Conservation (phyloP, 2,888 invertebrate species). For the Platycnemis pennipes region DNA sequence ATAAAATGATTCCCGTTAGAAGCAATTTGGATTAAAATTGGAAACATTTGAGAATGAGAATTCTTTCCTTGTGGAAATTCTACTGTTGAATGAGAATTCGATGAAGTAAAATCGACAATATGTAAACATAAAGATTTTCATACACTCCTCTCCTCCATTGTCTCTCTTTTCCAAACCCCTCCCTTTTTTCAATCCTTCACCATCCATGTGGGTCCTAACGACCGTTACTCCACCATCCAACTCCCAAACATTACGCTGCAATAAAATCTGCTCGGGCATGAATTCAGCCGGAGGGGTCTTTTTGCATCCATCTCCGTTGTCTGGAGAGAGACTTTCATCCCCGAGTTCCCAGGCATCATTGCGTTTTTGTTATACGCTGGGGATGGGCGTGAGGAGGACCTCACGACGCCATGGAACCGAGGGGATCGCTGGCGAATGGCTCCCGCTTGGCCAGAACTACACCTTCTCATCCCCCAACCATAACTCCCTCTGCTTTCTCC, state of each 20-base stretch:
- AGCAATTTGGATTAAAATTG: no score
- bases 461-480: no score
- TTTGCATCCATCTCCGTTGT: neutral
- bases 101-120: no score
- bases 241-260: constrained; percentile 2
- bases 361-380: neutral
- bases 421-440: no score
- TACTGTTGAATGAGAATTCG: no score
- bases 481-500: no score
- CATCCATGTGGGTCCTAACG: neutral
- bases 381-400: no score
- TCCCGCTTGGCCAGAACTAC: no score
- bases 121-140: neutral
- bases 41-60: no score
- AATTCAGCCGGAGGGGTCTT: neutral
- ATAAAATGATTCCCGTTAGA: no score
- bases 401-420: no score
- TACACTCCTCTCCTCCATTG: neutral
- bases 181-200: neutral
- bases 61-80: no score
- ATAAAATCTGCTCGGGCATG: neutral
- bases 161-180: neutral
- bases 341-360: neutral
- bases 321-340: neutral
- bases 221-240: neutral